phyloP scores from a whole-genome alignment of 1,140 invertebrate genomes.

The Agraylea sexmaculata region DNA sequence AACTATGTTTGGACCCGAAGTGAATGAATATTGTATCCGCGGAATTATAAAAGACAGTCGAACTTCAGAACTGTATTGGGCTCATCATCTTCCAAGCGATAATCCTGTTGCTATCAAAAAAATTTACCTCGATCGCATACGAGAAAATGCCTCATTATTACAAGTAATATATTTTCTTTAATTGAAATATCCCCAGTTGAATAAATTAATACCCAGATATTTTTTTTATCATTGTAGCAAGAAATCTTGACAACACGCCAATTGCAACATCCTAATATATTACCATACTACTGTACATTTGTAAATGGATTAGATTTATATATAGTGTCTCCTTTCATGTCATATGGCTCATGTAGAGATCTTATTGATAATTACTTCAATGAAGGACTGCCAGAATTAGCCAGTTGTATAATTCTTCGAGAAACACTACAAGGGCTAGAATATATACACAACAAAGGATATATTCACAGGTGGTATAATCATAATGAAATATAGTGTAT shows the following conservation, averaged over 20 bases:
- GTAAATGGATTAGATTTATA: slow-evolving; percentile 62
- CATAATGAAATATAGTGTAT: too few relatives aligned
- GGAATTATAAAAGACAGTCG: too few relatives aligned
- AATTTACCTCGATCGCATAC: slow-evolving; percentile 3
- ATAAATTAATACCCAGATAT: not conserved
- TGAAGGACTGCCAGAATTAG: slow-evolving; percentile 64
- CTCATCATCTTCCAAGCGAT: not conserved
- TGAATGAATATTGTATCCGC: too few relatives aligned
- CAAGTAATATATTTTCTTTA: slow-evolving; percentile 5
- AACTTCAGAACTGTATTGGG: too few relatives aligned
- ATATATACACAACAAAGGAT: slow-evolving; percentile 74
- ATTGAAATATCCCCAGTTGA: not conserved
- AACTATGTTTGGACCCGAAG: too few relatives aligned
- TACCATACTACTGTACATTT: slow-evolving; percentile 62
- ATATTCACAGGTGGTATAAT: slow-evolving; percentile 79
- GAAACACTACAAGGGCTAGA: slow-evolving; percentile 68
- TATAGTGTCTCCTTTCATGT: slow-evolving; percentile 68
- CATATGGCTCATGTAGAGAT: slow-evolving; percentile 67
- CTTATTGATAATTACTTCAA: slow-evolving; percentile 66
- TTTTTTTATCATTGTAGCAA: slow-evolving; percentile 43
- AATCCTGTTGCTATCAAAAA: not conserved
- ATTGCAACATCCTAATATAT: slow-evolving; percentile 66
- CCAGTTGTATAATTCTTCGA: slow-evolving; percentile 64
- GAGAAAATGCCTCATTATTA: not conserved
- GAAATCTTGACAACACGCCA: slow-evolving; percentile 63